phyloP scores from a whole-genome alignment of 2,888 invertebrate species.

The Lamellibrachia satsuma region DNA sequence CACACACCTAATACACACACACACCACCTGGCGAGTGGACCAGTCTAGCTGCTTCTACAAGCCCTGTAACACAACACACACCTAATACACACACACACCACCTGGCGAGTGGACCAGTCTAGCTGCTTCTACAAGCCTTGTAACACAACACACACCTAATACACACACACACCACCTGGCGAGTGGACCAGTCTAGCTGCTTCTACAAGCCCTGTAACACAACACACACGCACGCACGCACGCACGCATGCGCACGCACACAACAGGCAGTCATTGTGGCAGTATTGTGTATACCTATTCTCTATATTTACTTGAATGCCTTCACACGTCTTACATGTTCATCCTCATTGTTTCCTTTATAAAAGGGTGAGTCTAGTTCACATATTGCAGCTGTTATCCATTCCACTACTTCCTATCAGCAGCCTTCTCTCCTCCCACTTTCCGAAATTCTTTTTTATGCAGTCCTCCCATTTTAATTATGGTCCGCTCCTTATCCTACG shows the following conservation, averaged over 20 bases:
- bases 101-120: constrained; percentile 84
- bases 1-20: constrained; percentile 63
- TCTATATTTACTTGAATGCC: not conserved
- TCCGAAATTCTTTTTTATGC: too few species aligned
- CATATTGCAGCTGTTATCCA: too few species aligned
- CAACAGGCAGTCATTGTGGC: not conserved
- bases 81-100: too few species aligned
- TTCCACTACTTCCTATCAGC: too few species aligned
- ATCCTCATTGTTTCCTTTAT: too few species aligned
- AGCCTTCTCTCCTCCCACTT: too few species aligned
- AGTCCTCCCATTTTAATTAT: too few species aligned
- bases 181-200: constrained; percentile 82
- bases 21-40: constrained; percentile 87
- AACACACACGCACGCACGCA: not conserved
- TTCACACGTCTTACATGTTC: not conserved
- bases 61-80: constrained; percentile 68
- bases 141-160: constrained; percentile 18
- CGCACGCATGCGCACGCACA: not conserved
- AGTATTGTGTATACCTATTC: not conserved
- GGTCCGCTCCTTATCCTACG: too few species aligned
- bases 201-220: constrained; percentile 77
- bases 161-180: constrained; percentile 82
- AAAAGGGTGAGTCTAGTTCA: too few species aligned
- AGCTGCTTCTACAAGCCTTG: constrained; percentile 83
- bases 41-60: constrained; percentile 85